phyloP scores from a whole-genome alignment of 1,140 invertebrate genomes.

The Cydia splendana region DNA sequence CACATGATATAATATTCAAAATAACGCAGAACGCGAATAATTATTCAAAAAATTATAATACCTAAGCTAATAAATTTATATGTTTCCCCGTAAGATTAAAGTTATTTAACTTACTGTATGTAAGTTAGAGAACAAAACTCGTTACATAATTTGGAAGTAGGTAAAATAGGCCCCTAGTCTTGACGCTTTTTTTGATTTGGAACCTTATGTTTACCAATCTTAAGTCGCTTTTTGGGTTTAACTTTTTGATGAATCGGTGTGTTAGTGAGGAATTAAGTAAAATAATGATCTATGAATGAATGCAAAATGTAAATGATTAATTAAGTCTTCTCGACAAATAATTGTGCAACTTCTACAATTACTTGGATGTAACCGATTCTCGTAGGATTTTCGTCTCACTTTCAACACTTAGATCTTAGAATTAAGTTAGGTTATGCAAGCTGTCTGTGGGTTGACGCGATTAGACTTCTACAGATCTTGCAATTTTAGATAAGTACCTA shows the following conservation, averaged over 20 bases:
- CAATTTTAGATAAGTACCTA: too few species aligned
- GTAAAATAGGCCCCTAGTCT: background rate
- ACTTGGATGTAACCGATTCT: background rate
- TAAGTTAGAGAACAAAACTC: background rate
- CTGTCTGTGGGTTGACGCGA: too few species aligned
- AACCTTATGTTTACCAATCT: background rate
- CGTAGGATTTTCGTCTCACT: slow-evolving; percentile 1
- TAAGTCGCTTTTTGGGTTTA: background rate
- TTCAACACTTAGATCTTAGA: background rate
- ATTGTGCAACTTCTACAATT: background rate
- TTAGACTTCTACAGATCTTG: too few species aligned
- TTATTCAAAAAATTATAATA: slow-evolving; percentile 4
- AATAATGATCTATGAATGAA: background rate
- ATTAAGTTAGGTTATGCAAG: slow-evolving; percentile 1
- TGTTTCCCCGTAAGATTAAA: background rate
- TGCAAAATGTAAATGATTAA: slow-evolving; percentile 1
- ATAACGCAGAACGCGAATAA: background rate
- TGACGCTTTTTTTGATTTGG: background rate
- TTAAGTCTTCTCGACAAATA: background rate
- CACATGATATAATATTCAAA: background rate
- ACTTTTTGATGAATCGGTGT: background rate
- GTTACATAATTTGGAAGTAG: slow-evolving; percentile 5
- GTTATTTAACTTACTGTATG: background rate
- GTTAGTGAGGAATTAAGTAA: background rate
- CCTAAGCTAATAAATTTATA: background rate